These are phyloP conservation scores for Darevskia mixta DNA, from an alignment of 2,797 vertebrate species.

Conservation along the genomic window DNA sequence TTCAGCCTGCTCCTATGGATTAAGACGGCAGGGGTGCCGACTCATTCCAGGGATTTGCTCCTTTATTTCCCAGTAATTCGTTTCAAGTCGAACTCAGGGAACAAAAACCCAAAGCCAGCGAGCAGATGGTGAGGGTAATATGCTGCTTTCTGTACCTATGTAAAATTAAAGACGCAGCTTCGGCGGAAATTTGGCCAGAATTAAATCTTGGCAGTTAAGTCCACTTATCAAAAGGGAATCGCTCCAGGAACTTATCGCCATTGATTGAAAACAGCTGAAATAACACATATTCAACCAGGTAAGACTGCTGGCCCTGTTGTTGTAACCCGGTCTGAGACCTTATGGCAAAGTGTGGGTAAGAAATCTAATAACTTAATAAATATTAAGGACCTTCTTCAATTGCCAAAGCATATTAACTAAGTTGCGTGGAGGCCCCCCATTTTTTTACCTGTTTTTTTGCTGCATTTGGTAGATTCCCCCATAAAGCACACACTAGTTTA, in stretches of 20 bases:
- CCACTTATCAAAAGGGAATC: not conserved
- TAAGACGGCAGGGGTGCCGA: conserved; percentile 81
- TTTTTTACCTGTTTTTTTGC: not conserved
- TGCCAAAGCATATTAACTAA: not conserved
- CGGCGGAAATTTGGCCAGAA: conserved; percentile 58
- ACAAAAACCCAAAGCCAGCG: conserved; percentile 80
- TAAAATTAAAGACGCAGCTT: conserved; percentile 46
- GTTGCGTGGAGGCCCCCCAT: not conserved
- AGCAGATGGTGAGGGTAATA: conserved; percentile 89
- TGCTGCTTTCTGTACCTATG: conserved; percentile 61
- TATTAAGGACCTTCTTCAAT: not conserved
- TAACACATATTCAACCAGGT: conserved; percentile 6
- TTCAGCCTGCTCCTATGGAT: conserved; percentile 79
- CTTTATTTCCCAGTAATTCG: conserved; percentile 64
- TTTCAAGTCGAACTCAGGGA: conserved; percentile 58
- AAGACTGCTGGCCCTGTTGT: not conserved
- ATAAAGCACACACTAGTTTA: not conserved
- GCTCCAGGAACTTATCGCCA: not conserved
- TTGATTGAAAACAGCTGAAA: conserved; percentile 37
- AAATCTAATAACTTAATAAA: not conserved
- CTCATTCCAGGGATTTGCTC: conserved; percentile 80
- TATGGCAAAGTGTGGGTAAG: not conserved
- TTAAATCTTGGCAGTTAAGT: conserved; percentile 21
- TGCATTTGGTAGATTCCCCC: not conserved
- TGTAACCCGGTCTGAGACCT: not conserved